Conservation (phyloP, 1,140 invertebrate species). For the Oryzaephilus surinamensis region DNA sequence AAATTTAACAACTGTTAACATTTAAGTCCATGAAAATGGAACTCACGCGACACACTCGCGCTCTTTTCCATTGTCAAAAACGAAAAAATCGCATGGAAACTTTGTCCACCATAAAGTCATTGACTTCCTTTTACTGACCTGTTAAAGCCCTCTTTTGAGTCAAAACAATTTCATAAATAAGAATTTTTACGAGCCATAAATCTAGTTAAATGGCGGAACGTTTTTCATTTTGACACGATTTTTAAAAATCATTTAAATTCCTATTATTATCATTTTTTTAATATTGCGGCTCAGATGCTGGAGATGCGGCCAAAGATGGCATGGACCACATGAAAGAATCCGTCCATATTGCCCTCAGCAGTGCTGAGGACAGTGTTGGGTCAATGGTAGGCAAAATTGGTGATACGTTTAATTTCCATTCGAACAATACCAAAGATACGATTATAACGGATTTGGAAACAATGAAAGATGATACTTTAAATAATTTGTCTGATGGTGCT, state of each 20-base stretch:
- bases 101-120: too few species aligned
- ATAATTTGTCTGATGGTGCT: conserved; percentile 13
- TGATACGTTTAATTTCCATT: conserved; percentile 17
- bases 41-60: too few species aligned
- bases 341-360: conserved; percentile 24
- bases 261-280: neutral
- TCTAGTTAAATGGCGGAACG: too few species aligned
- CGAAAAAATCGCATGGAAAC: too few species aligned
- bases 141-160: too few species aligned
- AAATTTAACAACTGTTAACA: too few species aligned
- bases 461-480: conserved; percentile 16
- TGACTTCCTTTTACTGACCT: too few species aligned
- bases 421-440: conserved; percentile 13
- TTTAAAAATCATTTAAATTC: neutral
- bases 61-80: too few species aligned
- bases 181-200: too few species aligned
- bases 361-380: conserved; percentile 27
- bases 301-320: conserved; percentile 27
- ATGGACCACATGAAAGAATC: conserved; percentile 26
- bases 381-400: conserved; percentile 23
- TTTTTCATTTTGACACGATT: too few species aligned
- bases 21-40: too few species aligned
- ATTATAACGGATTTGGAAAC: conserved; percentile 16
- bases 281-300: conserved; percentile 22
- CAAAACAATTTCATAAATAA: too few species aligned